These are phyloP conservation scores for Temnothorax curvispinosus DNA, from an alignment of 1,140 invertebrate species.

Conservation along the genomic window DNA sequence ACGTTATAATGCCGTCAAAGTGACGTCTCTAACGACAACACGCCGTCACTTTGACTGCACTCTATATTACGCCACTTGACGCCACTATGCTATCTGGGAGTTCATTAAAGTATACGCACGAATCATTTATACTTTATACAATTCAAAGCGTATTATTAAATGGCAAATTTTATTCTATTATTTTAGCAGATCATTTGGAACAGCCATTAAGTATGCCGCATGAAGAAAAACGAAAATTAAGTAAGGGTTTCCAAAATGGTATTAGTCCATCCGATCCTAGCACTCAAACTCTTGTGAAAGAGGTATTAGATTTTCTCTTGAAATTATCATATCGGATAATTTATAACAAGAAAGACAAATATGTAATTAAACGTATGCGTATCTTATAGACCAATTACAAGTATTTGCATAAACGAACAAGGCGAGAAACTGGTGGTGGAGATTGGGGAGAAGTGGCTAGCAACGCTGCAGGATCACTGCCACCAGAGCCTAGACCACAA, in stretches of 20 bases:
- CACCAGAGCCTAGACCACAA: conserved; percentile 81
- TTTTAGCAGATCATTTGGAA: conserved; percentile 82
- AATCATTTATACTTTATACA: not conserved
- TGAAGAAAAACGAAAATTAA: conserved; percentile 82
- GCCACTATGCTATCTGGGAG: no score
- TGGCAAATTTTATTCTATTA: conserved; percentile 1
- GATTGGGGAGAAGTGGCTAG: conserved; percentile 83
- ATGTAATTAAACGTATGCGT: not conserved
- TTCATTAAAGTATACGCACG: not conserved
- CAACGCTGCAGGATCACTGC: conserved; percentile 82
- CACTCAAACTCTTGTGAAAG: conserved; percentile 82
- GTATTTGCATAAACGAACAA: conserved; percentile 80
- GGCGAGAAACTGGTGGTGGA: conserved; percentile 77
- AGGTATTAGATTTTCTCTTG: conserved; percentile 69
- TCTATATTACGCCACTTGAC: no score
- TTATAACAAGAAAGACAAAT: not conserved
- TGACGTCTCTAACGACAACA: no score
- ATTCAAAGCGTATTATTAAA: not conserved
- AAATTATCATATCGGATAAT: not conserved
- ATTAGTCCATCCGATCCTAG: conserved; percentile 83
- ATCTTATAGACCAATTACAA: conserved; percentile 79
- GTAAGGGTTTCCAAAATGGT: conserved; percentile 82
- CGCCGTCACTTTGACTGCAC: no score
- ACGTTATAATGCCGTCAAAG: no score
- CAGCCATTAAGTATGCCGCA: conserved; percentile 80